Evolutionary conservation across 2,888 invertebrate species (phyloP).

Genomic region (Panorpa germanica): DNA sequence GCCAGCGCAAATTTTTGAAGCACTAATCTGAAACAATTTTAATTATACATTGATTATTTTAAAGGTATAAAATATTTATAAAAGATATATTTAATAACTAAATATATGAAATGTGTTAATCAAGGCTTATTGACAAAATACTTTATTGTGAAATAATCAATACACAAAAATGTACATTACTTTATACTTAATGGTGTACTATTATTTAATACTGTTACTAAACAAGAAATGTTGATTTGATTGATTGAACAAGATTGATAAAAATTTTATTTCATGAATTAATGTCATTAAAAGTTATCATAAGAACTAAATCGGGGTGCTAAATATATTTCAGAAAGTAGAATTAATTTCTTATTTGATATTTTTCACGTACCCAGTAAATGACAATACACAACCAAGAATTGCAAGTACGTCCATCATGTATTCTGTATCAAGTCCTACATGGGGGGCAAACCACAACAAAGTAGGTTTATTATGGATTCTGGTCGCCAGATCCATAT

Average conservation of each 20-base stretch:
- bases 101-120: too few relatives aligned
- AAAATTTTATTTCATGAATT: neutral
- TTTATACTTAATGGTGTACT: too few relatives aligned
- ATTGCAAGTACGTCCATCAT: slow-evolving; percentile 48
- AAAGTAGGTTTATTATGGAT: slow-evolving; percentile 42
- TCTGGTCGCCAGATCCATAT: slow-evolving; percentile 28
- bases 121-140: too few relatives aligned
- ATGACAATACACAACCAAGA: slow-evolving; percentile 41
- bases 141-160: too few relatives aligned
- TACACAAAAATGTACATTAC: too few relatives aligned
- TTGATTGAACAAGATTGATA: slow-evolving; percentile 9
- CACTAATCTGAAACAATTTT: slow-evolving; percentile 28
- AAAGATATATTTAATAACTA: too few relatives aligned
- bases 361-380: slow-evolving; percentile 31
- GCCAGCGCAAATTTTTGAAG: slow-evolving; percentile 37
- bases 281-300: neutral
- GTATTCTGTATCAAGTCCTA: slow-evolving; percentile 43
- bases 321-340: neutral
- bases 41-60: slow-evolving; percentile 7
- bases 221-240: neutral
- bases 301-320: neutral
- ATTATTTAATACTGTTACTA: neutral
- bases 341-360: neutral
- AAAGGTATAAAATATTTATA: too few relatives aligned
- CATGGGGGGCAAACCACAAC: slow-evolving; percentile 41